Evolutionary conservation across 1,140 invertebrate species (phyloP).

Genomic region (Hydropsyche tenuis): DNA sequence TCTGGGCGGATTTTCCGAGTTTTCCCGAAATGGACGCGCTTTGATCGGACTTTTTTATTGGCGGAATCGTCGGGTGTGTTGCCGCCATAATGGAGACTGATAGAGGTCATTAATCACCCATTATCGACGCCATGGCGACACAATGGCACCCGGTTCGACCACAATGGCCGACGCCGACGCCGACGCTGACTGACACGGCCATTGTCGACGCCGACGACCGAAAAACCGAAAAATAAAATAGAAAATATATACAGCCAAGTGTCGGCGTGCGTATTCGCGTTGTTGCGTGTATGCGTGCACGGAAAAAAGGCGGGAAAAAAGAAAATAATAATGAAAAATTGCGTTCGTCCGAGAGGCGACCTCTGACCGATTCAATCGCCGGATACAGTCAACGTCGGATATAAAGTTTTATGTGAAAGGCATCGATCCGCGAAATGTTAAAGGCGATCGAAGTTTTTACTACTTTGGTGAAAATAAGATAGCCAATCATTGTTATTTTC

Average conservation of each 20-base stretch:
- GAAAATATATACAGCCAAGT: background rate
- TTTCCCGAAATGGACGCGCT: background rate
- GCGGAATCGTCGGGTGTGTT: conserved; percentile 25
- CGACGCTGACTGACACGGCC: conserved; percentile 1
- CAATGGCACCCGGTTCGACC: conserved; percentile 18
- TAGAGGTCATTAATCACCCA: conserved; percentile 36
- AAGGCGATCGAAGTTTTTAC: too few relatives aligned
- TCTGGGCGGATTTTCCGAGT: too few relatives aligned
- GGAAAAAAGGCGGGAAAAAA: background rate
- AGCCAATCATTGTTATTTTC: too few relatives aligned
- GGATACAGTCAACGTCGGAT: background rate
- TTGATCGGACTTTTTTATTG: conserved; percentile 33
- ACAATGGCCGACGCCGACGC: conserved; percentile 13
- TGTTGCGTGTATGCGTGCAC: background rate
- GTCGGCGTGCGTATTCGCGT: background rate
- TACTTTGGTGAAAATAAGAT: too few relatives aligned
- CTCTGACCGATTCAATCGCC: conserved; percentile 6
- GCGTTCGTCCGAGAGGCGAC: background rate
- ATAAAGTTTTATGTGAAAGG: background rate
- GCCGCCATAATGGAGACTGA: conserved; percentile 35
- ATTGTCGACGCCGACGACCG: conserved; percentile 24
- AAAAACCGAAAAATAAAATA: conserved; percentile 7
- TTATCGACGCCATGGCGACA: conserved; percentile 29
- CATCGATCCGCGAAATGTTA: background rate
- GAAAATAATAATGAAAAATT: conserved; percentile 1